phyloP scores from a whole-genome alignment of 2,888 invertebrate species.

The Tinea semifulvella region DNA sequence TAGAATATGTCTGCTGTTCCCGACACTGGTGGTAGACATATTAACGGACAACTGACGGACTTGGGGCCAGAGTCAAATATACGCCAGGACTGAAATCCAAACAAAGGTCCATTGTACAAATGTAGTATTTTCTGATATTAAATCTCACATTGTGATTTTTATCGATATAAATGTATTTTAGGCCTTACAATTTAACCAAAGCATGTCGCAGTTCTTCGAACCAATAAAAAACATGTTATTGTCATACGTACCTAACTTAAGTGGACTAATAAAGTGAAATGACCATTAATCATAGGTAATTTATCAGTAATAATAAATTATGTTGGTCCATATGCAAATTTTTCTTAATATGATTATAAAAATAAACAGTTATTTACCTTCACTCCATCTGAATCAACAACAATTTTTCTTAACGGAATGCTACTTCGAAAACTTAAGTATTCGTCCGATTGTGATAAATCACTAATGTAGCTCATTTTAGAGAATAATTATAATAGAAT shows the following conservation, averaged over 20 bases:
- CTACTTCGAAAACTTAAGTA: constrained; percentile 83
- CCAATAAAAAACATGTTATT: no score
- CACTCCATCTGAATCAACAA: constrained; percentile 80
- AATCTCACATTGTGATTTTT: no score
- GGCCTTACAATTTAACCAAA: no score
- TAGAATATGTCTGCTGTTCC: constrained; percentile 90
- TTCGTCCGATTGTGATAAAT: constrained; percentile 77
- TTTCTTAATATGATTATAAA: constrained; percentile 17
- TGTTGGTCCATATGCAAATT: no score
- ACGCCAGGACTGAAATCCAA: constrained; percentile 78
- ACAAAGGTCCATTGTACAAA: no score
- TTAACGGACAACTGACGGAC: constrained; percentile 77
- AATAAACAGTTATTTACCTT: constrained; percentile 61
- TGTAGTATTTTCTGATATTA: no score
- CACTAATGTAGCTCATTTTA: constrained; percentile 74
- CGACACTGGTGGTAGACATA: constrained; percentile 89
- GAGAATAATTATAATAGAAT: not conserved
- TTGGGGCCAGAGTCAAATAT: constrained; percentile 90
- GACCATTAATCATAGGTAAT: no score
- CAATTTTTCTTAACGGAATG: constrained; percentile 77
- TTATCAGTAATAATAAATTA: no score
- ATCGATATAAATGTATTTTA: no score
- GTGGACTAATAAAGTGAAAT: no score
- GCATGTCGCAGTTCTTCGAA: no score
- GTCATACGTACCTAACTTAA: no score